Evolutionary conservation across 2,113 vertebrate species (phyloP), one percentile per base, ranked within the genome.

Genomic region (Pluvianellus socialis): DNA sequence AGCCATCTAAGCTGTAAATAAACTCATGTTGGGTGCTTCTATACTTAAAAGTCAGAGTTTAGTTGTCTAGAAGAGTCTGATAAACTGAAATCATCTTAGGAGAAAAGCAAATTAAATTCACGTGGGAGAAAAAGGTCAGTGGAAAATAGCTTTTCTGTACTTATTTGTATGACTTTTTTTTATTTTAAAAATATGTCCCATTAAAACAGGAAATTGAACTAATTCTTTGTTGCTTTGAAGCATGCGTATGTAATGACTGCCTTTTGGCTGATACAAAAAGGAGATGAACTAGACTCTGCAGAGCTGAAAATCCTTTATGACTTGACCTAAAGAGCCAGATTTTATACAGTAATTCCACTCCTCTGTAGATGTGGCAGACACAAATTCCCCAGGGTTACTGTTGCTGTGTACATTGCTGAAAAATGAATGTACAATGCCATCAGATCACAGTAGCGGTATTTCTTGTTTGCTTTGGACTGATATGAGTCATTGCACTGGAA

Each of bases 71-170:
- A 47, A 70, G 86, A 66, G 24, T 27, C 47, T 76, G 35, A 44
- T 62, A 70, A 53, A 55, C 72, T 49, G 77, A 97, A 95, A 91
- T 65, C 33, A 77, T 63, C 55, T 83, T 45, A 68, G 53, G n/a
- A 95, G 79, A 79, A 92, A 96, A 96, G 13, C 27, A 83, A 87
- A 72, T 91, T 56, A 49, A 95, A 93, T 81, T 94, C 66, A 61
- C 44, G 30, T 16, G 59, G 27, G 18, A 90, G 53, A 81, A 56
- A 63, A 96, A 93, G 17, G 49, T 67, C 75, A 90, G 33, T 49
- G 55, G 75, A 59, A 96, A 96, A 81, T 2, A 87, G 26, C 32
- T 97, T 81, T 59, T 92, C 44, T 91, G 70, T 89, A 55, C 33
- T 88, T 71, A 32, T 26, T 79, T 72, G n/a, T 44, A 63, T 80